Base-by-base conservation (phyloP, 2,888 invertebrate species). In the Galerucella nymphaeae region DNA sequence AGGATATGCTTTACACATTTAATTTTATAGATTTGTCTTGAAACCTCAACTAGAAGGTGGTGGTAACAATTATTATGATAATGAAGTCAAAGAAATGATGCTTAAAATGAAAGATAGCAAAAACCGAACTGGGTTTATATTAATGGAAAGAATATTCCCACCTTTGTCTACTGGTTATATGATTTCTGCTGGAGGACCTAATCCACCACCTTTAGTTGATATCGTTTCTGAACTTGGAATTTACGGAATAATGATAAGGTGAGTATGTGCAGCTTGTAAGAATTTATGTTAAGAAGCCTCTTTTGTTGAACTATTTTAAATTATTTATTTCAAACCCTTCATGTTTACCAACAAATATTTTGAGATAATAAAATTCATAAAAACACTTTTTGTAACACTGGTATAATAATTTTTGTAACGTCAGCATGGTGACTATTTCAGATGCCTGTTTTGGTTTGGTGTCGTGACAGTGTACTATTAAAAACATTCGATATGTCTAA, bases 41-140 rank as follows among this genome's bases (percentile, higher is more conserved):
- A 99, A 99, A 86, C 98, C 99, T 0, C 98, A 99, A 86, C 90
- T 98, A 61, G 99, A 99, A 87, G 99, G 99, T 18, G 99, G 99
- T 79, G 99, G 98, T 68, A 94, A 98, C 87, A 98, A 98, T 85
- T 86, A 96, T 63, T 98, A 97, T 86, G 96, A 94, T 0, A 87
- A 90, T 0, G 94, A 96, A 53, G 92, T 98, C 66, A 89, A 89
- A 72, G 89, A 89, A 50, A 90, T 91, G 8, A 86, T 95, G 3
- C 74, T 83, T 80, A 86, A 88, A 80, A 92, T 93, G 87, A 89
- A 90, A 70, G 87, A 92, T 82, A 89, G 90, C 38, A 89, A 92
- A 62, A 95, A 97, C 85, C 90, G 96, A 45, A 91, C 92, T 57
- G 96, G 94, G 0, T 98, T 95, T 90, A 97, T 98, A 82, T 90